Evolutionary conservation across 2,113 vertebrate genomes (phyloP), one percentile per base, ranked within the genome.

Genomic region (Machaerirhynchus nigripectus): DNA sequence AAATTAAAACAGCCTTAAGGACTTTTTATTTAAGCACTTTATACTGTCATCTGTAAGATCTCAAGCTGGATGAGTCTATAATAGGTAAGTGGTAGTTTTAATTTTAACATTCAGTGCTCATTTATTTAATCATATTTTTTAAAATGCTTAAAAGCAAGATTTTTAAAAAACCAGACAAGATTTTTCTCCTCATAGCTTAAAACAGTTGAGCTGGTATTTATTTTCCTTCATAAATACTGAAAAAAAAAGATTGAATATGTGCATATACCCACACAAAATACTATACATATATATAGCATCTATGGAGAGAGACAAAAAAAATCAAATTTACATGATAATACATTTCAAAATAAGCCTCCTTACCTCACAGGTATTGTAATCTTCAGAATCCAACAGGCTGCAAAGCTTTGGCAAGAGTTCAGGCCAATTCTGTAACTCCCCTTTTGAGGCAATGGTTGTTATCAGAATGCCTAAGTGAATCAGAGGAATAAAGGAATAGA

Each of bases 291-390:
- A 50, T 40, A 47, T 13, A 39, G 9, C 33, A 76, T 35, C 44
- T 64, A 77, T 55, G 46, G 59, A 85, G 44, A 76, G 22, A 85
- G 26, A 55, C 7, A 84, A 95, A 76, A 79, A 71, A 37, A 61
- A 64, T 46, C 4, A 47, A 47, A 68, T 80, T 75, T 42, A 37
- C 31, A 87, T 57, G 11, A 82, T 49, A 87, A 87, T 64, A 39
- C 40, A 64, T 89, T 86, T 82, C 19, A 93, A 73, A 88, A 89
- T 56, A 77, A 84, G 17, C 39, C 46, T 49, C 18, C 96, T 98
- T 97, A 99, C 99, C 97, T 99, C 99, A 97, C 99, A 99, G 31
- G 99, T 99, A 97, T 99, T 99, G 94, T 99, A 99, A 97, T 99
- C 99, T 96, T 99, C 99, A 61, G 99, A 99, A 95, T 99, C 99